Evolutionary conservation across 1,140 invertebrate genomes (phyloP).

Genomic region (Atta cephalotes): DNA sequence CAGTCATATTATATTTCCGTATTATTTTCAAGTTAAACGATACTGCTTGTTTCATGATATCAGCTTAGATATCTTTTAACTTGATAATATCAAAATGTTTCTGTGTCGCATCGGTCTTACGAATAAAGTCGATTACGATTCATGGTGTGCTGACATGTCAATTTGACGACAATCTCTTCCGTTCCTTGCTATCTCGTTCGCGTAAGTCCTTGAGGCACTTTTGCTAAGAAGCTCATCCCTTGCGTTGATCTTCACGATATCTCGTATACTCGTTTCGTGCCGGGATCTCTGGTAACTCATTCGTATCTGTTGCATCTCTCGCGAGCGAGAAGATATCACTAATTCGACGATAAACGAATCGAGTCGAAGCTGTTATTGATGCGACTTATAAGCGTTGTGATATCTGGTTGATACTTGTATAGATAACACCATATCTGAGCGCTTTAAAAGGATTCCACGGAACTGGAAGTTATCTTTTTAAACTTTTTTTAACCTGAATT

Average conservation of each 20-base stretch:
- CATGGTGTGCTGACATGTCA: slow-evolving; percentile 13
- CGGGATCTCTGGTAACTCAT: slow-evolving; percentile 50
- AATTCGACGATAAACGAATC: slow-evolving; percentile 56
- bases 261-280: slow-evolving; percentile 31
- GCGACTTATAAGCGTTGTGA: slow-evolving; percentile 34
- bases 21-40: background rate
- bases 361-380: background rate
- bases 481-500: slow-evolving; percentile 37
- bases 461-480: slow-evolving; percentile 34
- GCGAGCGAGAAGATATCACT: slow-evolving; percentile 14
- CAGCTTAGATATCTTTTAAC: slow-evolving; percentile 19
- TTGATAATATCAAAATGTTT: slow-evolving; percentile 43
- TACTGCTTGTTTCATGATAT: background rate
- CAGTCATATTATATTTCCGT: background rate
- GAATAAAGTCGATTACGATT: slow-evolving; percentile 5
- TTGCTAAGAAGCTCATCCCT: slow-evolving; percentile 18
- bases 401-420: slow-evolving; percentile 41
- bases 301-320: background rate
- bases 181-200: background rate
- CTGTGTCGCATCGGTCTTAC: slow-evolving; percentile 22
- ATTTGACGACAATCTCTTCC: slow-evolving; percentile 25
- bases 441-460: background rate
- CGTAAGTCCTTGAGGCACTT: slow-evolving; percentile 23
- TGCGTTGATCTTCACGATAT: slow-evolving; percentile 45
- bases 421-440: slow-evolving; percentile 40